These are phyloP conservation scores for Montipora capitata DNA, from an alignment of 92 coral and sea anemone genomes.

Conservation along the genomic window DNA sequence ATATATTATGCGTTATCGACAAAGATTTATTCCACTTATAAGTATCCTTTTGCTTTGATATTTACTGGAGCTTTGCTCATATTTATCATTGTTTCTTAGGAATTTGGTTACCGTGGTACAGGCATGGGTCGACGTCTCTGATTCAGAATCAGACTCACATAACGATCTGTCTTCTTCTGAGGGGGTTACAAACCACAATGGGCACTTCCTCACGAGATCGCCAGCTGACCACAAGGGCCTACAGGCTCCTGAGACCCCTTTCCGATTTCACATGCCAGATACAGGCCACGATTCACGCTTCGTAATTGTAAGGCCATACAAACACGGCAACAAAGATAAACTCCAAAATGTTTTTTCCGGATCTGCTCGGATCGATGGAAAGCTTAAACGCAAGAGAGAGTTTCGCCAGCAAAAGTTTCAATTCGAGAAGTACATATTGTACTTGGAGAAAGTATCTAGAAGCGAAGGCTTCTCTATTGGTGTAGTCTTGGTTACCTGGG, in stretches of 20 bases:
- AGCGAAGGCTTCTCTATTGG: conserved; percentile 86
- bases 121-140: conserved; percentile 94
- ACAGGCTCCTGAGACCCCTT: conserved; percentile 3
- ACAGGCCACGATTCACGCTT: conserved; percentile 25
- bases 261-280: conserved; percentile 59
- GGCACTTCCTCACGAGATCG: background rate
- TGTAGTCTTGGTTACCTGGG: conserved; percentile 87
- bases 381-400: conserved; percentile 63
- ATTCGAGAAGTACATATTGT: conserved; percentile 88
- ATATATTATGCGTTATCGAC: too few relatives aligned
- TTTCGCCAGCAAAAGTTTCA: conserved; percentile 49
- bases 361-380: conserved; percentile 78
- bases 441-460: conserved; percentile 80
- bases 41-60: too few relatives aligned
- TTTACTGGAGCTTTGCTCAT: background rate
- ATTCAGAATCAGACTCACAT: conserved; percentile 81
- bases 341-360: conserved; percentile 59
- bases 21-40: too few relatives aligned
- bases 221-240: conserved; percentile 2
- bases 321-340: conserved; percentile 3
- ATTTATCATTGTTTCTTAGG: conserved; percentile 24
- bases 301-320: conserved; percentile 24
- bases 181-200: background rate
- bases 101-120: conserved; percentile 84
- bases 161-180: conserved; percentile 15